Percentiles rank a stretch among this genome's conserved stretches.
Conservation (phyloP, 2,888 invertebrate species). For the Alsophila aescularia region DNA sequence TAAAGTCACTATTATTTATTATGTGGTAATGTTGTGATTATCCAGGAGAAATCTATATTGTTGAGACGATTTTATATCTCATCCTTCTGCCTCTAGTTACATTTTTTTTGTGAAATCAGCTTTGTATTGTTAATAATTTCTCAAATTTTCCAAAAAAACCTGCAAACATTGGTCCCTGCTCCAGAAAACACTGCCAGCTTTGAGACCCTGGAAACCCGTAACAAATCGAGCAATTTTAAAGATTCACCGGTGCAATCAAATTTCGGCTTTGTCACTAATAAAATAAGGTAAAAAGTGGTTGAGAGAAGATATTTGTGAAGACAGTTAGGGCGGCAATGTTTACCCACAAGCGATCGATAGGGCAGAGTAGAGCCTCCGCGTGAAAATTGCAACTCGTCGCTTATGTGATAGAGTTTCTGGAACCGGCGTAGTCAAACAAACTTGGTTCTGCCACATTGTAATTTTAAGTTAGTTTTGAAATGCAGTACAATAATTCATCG, state of each 20-base stretch:
- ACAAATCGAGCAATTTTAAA: slow-evolving; percentile 35
- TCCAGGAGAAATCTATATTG: no score
- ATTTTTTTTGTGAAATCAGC: no score
- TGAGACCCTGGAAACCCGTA: slow-evolving; percentile 35
- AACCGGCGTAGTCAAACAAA: slow-evolving; percentile 36
- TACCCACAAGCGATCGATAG: slow-evolving; percentile 80
- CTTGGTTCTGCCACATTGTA: no score
- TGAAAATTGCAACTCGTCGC: slow-evolving; percentile 79
- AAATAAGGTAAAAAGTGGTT: slow-evolving; percentile 30
- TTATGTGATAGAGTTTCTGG: slow-evolving; percentile 59
- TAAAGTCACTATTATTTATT: no score
- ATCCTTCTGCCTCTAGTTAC: no score
- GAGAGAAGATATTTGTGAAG: slow-evolving; percentile 47
- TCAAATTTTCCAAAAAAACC: slow-evolving; percentile 20
- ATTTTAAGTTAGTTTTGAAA: no score
- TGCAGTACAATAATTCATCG: no score
- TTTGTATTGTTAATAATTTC: background rate
- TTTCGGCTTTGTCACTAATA: slow-evolving; percentile 27
- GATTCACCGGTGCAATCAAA: slow-evolving; percentile 8
- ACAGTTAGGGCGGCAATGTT: slow-evolving; percentile 75
- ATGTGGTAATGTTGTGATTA: no score
- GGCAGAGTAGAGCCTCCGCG: slow-evolving; percentile 67
- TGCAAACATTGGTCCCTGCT: slow-evolving; percentile 18
- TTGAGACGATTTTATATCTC: no score
- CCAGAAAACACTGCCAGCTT: slow-evolving; percentile 32